Evolutionary conservation across 2,888 invertebrate genomes (phyloP).

Genomic region (Glaucopsyche alexis): DNA sequence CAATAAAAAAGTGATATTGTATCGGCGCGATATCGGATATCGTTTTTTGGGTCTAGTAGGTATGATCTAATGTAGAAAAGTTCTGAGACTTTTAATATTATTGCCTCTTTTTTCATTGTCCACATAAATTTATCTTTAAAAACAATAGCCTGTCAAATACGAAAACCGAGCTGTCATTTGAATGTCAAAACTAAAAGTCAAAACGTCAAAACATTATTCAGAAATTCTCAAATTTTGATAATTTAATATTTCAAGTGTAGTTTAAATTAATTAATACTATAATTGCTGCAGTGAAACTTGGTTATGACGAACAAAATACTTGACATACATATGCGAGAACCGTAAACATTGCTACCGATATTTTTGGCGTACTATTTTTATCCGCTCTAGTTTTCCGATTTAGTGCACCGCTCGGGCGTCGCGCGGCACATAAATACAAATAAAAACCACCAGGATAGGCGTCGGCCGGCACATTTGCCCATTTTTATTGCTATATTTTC

Average conservation of each 20-base stretch:
- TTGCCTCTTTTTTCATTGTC: background rate
- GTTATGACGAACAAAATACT: conserved; percentile 6
- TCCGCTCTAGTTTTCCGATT: conserved; percentile 65
- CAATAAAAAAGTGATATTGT: no score
- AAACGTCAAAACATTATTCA: conserved; percentile 72
- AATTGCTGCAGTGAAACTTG: conserved; percentile 8
- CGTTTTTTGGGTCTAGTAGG: no score
- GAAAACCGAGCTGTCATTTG: background rate
- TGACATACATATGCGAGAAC: conserved; percentile 31
- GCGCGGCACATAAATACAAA: no score
- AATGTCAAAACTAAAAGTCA: background rate
- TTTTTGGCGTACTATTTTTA: conserved; percentile 77
- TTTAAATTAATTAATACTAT: conserved; percentile 8
- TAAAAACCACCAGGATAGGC: no score
- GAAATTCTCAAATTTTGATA: conserved; percentile 53
- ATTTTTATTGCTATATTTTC: no score
- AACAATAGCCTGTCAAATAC: background rate
- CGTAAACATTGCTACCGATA: conserved; percentile 52
- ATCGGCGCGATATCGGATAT: no score
- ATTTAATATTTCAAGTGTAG: conserved; percentile 21
- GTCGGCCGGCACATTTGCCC: no score
- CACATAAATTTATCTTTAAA: background rate
- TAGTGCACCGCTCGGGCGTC: no score
- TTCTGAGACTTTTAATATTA: no score
- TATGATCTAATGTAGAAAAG: no score